Evolutionary conservation across 1,140 invertebrate species (phyloP).

Genomic region (Agrypnia vestita): DNA sequence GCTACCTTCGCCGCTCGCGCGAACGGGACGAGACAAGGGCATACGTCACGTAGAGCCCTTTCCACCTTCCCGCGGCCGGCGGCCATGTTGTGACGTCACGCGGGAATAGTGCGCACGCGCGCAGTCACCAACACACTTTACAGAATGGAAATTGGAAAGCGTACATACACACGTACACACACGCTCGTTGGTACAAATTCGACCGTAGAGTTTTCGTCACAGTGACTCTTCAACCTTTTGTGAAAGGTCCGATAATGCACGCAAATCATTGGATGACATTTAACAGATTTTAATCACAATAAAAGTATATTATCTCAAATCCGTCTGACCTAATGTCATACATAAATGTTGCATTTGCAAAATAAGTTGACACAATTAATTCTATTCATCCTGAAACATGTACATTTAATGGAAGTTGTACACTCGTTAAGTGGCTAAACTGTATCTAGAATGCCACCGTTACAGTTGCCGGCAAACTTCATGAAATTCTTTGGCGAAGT

Average conservation of each 20-base stretch:
- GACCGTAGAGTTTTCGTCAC: constrained; percentile 18
- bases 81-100: constrained; percentile 41
- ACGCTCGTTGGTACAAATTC: constrained; percentile 18
- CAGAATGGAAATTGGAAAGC: constrained; percentile 4
- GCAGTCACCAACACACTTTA: not conserved
- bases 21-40: constrained; percentile 24
- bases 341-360: no score
- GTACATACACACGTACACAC: constrained; percentile 3
- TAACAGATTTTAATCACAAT: no score
- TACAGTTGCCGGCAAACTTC: no score
- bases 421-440: no score
- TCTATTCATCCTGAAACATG: no score
- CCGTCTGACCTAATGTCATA: no score
- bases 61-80: constrained; percentile 31
- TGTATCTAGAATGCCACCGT: no score
- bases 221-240: constrained; percentile 18
- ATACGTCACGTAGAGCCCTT: constrained; percentile 33
- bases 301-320: no score
- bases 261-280: no score
- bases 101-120: constrained; percentile 25
- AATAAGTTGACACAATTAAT: no score
- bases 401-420: no score
- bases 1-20: not conserved
- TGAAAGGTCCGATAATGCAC: not conserved
- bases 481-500: no score